Conservation (phyloP, 2,797 vertebrate species). For the Cossypha polioptera region DNA sequence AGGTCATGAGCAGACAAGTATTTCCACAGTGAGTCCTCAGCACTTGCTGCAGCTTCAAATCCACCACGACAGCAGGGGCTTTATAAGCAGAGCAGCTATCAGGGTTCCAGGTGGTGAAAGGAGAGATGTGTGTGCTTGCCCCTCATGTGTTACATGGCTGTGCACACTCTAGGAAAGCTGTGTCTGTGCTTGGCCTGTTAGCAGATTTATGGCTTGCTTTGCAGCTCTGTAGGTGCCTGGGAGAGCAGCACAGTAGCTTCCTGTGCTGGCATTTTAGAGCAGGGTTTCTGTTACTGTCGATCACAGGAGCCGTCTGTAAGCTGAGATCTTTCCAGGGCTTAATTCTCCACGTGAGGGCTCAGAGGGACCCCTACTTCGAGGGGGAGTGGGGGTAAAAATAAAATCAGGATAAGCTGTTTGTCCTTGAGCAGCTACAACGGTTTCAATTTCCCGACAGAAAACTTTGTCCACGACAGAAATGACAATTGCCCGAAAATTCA, state of each 20-base stretch:
- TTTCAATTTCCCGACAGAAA: neutral
- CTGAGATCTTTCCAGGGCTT: conserved; percentile 9
- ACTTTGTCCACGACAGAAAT: neutral
- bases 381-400: neutral
- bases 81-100: neutral
- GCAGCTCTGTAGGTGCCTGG: neutral
- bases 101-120: conserved; percentile 7
- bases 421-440: neutral
- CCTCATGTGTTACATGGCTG: neutral
- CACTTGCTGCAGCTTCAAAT: neutral
- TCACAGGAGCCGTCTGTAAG: conserved; percentile 40
- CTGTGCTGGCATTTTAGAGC: conserved; percentile 8
- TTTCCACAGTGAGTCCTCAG: neutral
- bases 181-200: neutral
- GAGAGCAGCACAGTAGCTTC: conserved; percentile 44
- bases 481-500: neutral
- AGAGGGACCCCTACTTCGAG: neutral
- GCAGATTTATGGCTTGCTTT: conserved; percentile 52
- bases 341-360: neutral
- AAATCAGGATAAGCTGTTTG: neutral
- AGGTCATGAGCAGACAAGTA: rapidly evolving
- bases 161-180: neutral
- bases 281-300: conserved; percentile 31
- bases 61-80: neutral
- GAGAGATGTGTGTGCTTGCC: neutral